These are phyloP conservation scores for Romanogobio albipinnatus DNA, from an alignment of 2,113 vertebrate genomes.

Conservation along the genomic window DNA sequence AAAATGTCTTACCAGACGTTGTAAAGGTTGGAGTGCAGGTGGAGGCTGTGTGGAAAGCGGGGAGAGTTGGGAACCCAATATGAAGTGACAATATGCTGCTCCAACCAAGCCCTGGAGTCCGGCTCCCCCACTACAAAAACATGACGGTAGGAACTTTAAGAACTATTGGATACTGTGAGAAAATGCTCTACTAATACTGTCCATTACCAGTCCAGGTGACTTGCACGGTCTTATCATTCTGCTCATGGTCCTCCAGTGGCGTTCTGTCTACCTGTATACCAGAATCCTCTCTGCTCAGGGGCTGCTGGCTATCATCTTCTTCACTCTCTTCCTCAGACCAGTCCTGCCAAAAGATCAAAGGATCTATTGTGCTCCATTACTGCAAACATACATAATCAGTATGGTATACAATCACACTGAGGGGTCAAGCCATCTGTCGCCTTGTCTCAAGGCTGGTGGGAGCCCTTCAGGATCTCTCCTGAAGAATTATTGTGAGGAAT, in stretches of 20 bases:
- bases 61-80: conserved; percentile 88
- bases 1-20: conserved; percentile 86
- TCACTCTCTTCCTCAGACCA: conserved; percentile 94
- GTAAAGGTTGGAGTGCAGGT: conserved; percentile 93
- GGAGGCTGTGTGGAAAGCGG: conserved; percentile 88
- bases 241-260: conserved; percentile 88
- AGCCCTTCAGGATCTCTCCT: too few species aligned
- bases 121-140: conserved; percentile 79
- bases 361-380: background rate
- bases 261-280: conserved; percentile 96
- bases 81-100: conserved; percentile 87
- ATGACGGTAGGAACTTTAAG: conserved; percentile 57
- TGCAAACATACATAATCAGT: background rate
- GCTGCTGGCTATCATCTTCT: conserved; percentile 86
- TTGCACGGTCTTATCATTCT: conserved; percentile 77
- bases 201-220: conserved; percentile 74
- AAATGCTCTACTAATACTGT: background rate
- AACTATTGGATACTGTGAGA: background rate
- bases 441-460: too few species aligned
- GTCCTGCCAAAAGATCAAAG: conserved; percentile 71
- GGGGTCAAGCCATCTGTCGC: background rate
- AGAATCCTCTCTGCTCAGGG: conserved; percentile 93
- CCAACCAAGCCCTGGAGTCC: conserved; percentile 88
- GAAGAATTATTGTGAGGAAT: too few species aligned
- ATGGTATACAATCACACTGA: background rate